Evolutionary conservation across 2,797 vertebrate genomes (phyloP).

Genomic region (Leucoraja ocellata): DNA sequence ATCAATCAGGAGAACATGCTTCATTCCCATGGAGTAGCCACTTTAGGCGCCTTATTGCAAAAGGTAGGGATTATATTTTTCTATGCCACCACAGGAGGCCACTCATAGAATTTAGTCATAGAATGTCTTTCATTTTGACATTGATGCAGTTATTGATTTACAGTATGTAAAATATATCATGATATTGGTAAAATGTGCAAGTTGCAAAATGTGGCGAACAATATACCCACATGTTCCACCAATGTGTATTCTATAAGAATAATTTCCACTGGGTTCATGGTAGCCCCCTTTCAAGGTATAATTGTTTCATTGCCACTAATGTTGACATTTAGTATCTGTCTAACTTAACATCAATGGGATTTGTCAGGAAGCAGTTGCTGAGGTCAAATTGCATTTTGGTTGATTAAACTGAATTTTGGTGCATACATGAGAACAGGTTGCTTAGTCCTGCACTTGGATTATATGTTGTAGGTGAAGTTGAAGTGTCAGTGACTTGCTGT

Average conservation of each 20-base stretch:
- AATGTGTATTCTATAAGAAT: background rate
- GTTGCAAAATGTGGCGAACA: background rate
- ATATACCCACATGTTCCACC: background rate
- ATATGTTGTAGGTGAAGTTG: background rate
- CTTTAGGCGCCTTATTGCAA: constrained; percentile 80
- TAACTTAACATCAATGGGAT: no score
- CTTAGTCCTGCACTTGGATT: no score
- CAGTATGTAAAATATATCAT: background rate
- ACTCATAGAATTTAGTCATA: background rate
- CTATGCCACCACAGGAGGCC: background rate
- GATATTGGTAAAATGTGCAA: background rate
- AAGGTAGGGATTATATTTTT: constrained; percentile 62
- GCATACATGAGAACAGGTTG: no score
- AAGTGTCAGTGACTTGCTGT: background rate
- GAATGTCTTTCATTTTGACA: background rate
- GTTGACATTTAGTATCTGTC: background rate
- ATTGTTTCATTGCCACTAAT: background rate
- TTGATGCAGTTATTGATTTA: background rate
- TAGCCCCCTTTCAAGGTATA: background rate
- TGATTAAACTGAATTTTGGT: no score
- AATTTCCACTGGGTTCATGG: background rate
- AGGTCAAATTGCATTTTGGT: no score
- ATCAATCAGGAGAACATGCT: constrained; percentile 91
- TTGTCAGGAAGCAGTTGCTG: no score
- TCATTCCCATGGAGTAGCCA: constrained; percentile 74